These are phyloP conservation scores for Sebastes vulpes DNA, from an alignment of 2,797 vertebrate genomes.

Conservation along the genomic window DNA sequence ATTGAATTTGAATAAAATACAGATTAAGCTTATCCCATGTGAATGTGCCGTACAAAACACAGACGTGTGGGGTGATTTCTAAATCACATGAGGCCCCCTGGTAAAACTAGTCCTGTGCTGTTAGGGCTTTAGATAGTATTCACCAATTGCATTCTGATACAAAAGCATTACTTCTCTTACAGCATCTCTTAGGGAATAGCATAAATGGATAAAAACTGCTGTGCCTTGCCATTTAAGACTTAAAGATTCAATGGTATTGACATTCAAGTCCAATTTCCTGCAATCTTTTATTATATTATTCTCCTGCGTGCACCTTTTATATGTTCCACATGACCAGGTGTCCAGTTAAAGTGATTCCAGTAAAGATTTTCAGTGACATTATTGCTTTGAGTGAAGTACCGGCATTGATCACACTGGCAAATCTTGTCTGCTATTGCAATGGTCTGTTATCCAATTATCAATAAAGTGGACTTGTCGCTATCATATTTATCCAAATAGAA, in stretches of 20 bases:
- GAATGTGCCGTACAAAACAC: background rate
- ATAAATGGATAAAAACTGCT: background rate
- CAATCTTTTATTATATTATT: background rate
- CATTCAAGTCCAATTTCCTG: background rate
- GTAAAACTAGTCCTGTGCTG: background rate
- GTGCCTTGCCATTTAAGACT: background rate
- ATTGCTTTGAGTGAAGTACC: background rate
- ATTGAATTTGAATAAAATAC: background rate
- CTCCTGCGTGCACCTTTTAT: background rate
- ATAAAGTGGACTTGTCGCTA: background rate
- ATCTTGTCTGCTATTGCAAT: background rate
- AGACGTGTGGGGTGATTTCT: background rate
- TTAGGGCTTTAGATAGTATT: background rate
- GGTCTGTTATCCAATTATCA: background rate
- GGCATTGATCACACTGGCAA: background rate
- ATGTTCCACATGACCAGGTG: slow-evolving; percentile 1
- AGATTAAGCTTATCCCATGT: background rate
- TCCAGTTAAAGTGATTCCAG: background rate
- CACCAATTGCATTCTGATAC: slow-evolving; percentile 4
- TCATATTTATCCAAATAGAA: background rate
- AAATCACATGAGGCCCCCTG: background rate
- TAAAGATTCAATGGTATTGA: background rate
- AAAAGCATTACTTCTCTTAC: background rate
- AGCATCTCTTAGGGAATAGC: background rate
- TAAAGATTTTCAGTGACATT: background rate